These are phyloP conservation scores for Ambastaia sidthimunki DNA, from an alignment of 2,797 vertebrate species.

Conservation along the genomic window DNA sequence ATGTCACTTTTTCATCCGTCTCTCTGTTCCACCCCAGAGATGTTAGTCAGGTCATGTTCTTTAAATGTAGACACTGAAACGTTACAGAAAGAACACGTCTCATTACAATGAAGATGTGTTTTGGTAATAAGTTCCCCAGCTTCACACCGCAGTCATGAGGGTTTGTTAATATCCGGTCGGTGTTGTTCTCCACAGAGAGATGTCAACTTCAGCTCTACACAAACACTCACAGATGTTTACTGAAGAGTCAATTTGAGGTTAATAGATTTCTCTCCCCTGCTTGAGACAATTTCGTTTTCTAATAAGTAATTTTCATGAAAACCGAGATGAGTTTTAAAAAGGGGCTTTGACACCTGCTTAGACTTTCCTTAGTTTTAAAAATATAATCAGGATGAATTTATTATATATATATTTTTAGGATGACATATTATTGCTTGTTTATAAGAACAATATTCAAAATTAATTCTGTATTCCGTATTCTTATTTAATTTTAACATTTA, in stretches of 20 bases:
- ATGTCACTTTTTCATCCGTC: neutral
- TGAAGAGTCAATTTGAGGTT: slow-evolving; percentile 42
- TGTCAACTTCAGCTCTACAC: slow-evolving; percentile 20
- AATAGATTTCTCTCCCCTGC: slow-evolving; percentile 40
- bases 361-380: slow-evolving; percentile 11
- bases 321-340: neutral
- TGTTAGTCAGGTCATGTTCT: slow-evolving; percentile 28
- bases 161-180: slow-evolving; percentile 40
- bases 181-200: slow-evolving; percentile 28
- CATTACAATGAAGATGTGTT: slow-evolving; percentile 51
- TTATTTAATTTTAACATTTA: too few species aligned
- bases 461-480: too few species aligned
- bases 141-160: slow-evolving; percentile 9
- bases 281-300: slow-evolving; percentile 36
- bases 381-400: neutral
- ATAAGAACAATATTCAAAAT: too few species aligned
- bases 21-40: slow-evolving; percentile 42
- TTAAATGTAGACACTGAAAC: slow-evolving; percentile 33
- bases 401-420: slow-evolving; percentile 6
- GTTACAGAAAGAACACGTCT: slow-evolving; percentile 46
- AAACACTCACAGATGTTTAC: slow-evolving; percentile 37
- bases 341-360: slow-evolving; percentile 7
- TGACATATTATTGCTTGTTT: too few species aligned
- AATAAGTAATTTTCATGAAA: slow-evolving; percentile 41
- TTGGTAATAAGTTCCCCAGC: slow-evolving; percentile 42